These are phyloP conservation scores for Aphyosemion australe DNA, from an alignment of 2,113 vertebrate species.

Conservation along the genomic window DNA sequence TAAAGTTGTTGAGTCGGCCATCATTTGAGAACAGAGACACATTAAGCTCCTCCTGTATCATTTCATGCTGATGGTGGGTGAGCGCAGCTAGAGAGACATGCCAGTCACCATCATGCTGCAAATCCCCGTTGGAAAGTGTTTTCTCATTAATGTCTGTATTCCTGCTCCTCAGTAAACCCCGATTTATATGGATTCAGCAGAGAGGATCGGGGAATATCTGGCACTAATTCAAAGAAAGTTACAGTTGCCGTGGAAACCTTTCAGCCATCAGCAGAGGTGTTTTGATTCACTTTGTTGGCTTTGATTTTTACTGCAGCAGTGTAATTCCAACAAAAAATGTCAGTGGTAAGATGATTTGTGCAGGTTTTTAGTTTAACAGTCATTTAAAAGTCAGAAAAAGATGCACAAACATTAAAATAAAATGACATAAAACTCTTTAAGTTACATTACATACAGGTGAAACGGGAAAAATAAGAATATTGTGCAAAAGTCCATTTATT, in stretches of 20 bases:
- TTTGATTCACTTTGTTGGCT: conserved; percentile 28
- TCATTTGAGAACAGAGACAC: conserved; percentile 27
- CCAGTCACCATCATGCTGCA: conserved; percentile 26
- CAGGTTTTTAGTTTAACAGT: conserved; percentile 18
- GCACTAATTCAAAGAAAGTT: conserved; percentile 30
- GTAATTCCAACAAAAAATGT: neutral
- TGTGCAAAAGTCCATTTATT: no score
- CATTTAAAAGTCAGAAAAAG: conserved; percentile 1
- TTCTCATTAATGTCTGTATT: conserved; percentile 52
- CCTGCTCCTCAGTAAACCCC: conserved; percentile 13
- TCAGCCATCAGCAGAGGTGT: conserved; percentile 19
- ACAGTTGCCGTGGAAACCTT: conserved; percentile 70
- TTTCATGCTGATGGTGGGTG: conserved; percentile 27
- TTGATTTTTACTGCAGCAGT: conserved; percentile 13
- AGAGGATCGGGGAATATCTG: conserved; percentile 14
- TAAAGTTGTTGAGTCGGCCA: conserved; percentile 24
- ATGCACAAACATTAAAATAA: no score
- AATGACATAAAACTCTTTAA: no score
- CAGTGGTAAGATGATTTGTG: neutral
- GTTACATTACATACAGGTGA: no score
- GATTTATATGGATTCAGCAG: conserved; percentile 35
- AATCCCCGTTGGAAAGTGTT: conserved; percentile 43
- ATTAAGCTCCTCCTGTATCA: conserved; percentile 19
- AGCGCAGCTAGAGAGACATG: neutral
- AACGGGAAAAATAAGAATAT: no score